phyloP scores from a whole-genome alignment of 2,113 vertebrate genomes.

The Carettochelys insculpta region DNA sequence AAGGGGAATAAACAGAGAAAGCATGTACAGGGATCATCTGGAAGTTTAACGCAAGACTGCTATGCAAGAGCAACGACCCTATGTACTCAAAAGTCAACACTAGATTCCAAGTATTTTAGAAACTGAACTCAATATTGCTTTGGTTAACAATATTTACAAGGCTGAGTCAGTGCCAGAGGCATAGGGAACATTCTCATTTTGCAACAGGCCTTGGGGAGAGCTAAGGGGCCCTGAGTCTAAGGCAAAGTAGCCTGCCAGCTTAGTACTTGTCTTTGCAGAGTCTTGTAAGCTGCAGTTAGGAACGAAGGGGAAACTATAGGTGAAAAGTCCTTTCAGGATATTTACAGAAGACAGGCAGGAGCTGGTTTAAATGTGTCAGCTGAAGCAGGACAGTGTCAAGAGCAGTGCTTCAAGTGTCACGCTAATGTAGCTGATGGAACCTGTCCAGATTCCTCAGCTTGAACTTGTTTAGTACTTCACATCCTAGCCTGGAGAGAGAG shows the following conservation, averaged over 20 bases:
- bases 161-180: slow-evolving; percentile 22
- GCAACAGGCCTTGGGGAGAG: slow-evolving; percentile 39
- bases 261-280: background rate
- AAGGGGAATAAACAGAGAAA: slow-evolving; percentile 53
- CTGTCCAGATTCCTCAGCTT: background rate
- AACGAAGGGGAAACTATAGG: background rate
- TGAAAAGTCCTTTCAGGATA: background rate
- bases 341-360: slow-evolving; percentile 28
- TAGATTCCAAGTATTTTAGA: slow-evolving; percentile 70
- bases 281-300: background rate
- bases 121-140: slow-evolving; percentile 53
- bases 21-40: slow-evolving; percentile 43
- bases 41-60: slow-evolving; percentile 31
- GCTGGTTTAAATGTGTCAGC: background rate
- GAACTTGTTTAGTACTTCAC: background rate
- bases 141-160: slow-evolving; percentile 39
- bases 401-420: background rate
- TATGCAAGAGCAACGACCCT: slow-evolving; percentile 40
- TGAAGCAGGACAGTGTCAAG: background rate
- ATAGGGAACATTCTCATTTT: slow-evolving; percentile 49
- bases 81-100: slow-evolving; percentile 64
- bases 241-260: background rate
- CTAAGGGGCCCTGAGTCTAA: background rate
- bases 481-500: background rate
- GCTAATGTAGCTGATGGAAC: fast-evolving